Base-by-base conservation (phyloP, 2,888 invertebrate genomes). In the Tenthredo mesomela region DNA sequence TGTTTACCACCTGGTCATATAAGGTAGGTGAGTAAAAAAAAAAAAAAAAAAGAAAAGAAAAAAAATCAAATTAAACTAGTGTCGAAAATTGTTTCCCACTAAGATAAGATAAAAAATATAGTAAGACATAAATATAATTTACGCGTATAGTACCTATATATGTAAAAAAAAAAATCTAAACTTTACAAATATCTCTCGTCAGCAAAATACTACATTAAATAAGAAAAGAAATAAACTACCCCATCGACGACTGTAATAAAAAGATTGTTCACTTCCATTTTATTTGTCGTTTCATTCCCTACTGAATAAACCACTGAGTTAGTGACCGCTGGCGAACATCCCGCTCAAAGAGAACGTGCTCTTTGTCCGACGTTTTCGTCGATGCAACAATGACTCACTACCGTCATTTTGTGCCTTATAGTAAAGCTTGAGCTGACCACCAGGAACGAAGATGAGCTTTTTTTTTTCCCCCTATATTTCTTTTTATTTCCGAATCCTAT, bases 261-360 rank as follows among this genome's bases (percentile, higher is more conserved):
- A 61, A 40, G 61, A 80, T 80, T 80, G 61, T 65, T 80, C 54
- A 43, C 37, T 61, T 58, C 40, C 18, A 80, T 80, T 80, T 61
- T 61, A 65, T 65, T 61, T 61, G 80, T 80, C 61, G 61, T 37
- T 37, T 65, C n/a, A 61, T 61, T 61, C 80, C 15, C 43, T 50
- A 7, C 37, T 50, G 75, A 75, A 75, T 75, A 50, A 75, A 50
- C 75, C 21, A 43, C 25, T 40, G 75, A 75, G 75, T 75, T 75
- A 75, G 47, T 50, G 25, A 47, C 47, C 21, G 75, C 75, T 37
- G 33, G 7, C 70, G 15, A 33, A 37, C 70, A 37, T 37, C 37
- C 37, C 70, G 77, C 7, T 77, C 77, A 77, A 77, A 77, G 77
- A 54, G 77, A 77, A 77, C 75, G 75, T 50, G 50, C 77, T 33